A percentile compares a stretch with the other conserved stretches of the same genome.
These are phyloP conservation scores for Cylindroiulus punctatus DNA, from an alignment of 2,888 invertebrate genomes.

Conservation along the genomic window DNA sequence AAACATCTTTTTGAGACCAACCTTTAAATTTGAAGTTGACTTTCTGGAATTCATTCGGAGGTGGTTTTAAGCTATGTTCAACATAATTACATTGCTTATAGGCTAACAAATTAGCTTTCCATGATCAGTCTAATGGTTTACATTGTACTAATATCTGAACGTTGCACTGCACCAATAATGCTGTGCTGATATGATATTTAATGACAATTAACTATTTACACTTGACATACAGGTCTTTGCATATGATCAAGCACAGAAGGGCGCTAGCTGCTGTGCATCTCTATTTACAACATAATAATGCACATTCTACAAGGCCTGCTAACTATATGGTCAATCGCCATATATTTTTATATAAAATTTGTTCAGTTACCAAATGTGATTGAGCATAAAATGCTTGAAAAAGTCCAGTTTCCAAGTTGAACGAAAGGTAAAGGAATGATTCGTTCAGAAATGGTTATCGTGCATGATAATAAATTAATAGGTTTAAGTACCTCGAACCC, in stretches of 20 bases:
- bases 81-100: neutral
- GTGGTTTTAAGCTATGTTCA: neutral
- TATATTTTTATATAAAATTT: neutral
- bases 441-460: neutral
- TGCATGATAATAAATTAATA: neutral
- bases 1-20: neutral
- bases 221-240: neutral
- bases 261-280: neutral
- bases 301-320: neutral
- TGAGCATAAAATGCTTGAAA: neutral
- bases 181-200: neutral
- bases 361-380: neutral
- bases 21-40: too few species aligned
- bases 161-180: neutral
- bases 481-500: neutral
- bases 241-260: neutral
- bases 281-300: neutral
- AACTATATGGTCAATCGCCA: neutral
- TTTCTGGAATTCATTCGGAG: neutral
- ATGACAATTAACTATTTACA: constrained; percentile 7
- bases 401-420: neutral
- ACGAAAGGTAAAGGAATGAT: neutral
- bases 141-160: neutral
- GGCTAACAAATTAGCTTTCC: neutral
- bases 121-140: neutral